Base-by-base conservation (phyloP, 92 coral and sea anemone species). In the Siderastrea siderea region DNA sequence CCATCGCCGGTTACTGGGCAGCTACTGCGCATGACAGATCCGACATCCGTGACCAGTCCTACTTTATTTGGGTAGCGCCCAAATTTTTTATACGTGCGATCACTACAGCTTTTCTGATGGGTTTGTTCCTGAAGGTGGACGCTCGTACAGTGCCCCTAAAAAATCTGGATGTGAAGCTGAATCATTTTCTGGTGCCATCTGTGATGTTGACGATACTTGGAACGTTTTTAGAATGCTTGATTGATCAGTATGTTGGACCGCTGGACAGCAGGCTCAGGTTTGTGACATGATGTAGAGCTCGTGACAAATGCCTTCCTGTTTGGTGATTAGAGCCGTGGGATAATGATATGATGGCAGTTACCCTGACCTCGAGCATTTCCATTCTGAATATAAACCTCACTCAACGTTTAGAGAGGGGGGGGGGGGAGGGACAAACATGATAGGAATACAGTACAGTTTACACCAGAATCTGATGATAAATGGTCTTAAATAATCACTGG, bases 211-310 rank as follows among this genome's bases (percentile, higher is more conserved):
- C 83, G 15, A 84, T 84, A 53, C 52, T 92, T 14, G 77, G 87
- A 5, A 90, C 51, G 16, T 87, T 91, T 49, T 60, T 77, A 6
- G 95, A 89, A 48, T 67, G 80, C 47, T 78, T 92, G 62, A 83
- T 85, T 55, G 86, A 93, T 84, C 90, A 93, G 74, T 72, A 89
- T 88, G 48, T 68, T 44, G 92, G 95, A 85, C 70, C 85, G 67
- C 15, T 92, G 69, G 83, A 90, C 19, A 82, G 14, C n/a, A 76
- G 45, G 74, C 86, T 92, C 16, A 50, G 84, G 95, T 92, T 47
- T 63, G 88, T 74, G 11, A 60, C 38, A 61, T 12, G 66, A 61
- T 16, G 66, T 12, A 12, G 13, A 61, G 57, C 9, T 52, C 9
- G 5, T 8, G 57, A 52, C 57, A 1, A 52, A 5, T 52, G 6